phyloP scores from a whole-genome alignment of 2,888 invertebrate species.

The Meloe dianella region DNA sequence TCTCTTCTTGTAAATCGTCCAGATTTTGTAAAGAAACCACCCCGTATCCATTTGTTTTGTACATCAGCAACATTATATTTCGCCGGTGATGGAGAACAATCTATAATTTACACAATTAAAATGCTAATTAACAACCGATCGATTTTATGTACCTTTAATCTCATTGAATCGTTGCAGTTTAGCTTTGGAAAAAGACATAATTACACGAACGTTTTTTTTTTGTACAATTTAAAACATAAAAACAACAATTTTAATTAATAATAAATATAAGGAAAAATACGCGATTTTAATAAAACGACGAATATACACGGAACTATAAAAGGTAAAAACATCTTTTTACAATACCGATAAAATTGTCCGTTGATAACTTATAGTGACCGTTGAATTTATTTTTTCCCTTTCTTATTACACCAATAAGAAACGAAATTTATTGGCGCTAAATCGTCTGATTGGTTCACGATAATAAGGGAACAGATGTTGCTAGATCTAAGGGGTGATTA shows the following conservation, averaged over 20 bases:
- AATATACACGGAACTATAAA: not conserved
- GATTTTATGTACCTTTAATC: conserved; percentile 60
- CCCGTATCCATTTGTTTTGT: conserved; percentile 54
- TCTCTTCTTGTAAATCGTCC: conserved; percentile 55
- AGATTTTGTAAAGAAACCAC: conserved; percentile 56
- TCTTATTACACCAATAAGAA: not conserved
- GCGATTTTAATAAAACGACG: not conserved
- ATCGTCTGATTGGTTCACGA: not conserved
- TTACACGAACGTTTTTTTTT: no score
- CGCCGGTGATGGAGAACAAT: conserved; percentile 62
- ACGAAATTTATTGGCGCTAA: not conserved
- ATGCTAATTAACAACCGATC: no score
- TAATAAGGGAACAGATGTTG: conserved; percentile 1
- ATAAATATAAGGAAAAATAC: not conserved
- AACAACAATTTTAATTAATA: not conserved
- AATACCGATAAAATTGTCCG: not conserved
- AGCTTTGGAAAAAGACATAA: conserved; percentile 66
- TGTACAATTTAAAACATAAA: not conserved
- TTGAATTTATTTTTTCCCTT: not conserved
- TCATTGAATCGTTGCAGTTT: conserved; percentile 65
- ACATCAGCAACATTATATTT: conserved; percentile 60
- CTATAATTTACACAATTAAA: no score
- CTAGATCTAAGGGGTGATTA: not conserved
- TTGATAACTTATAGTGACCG: conserved; percentile 7
- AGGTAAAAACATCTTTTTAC: not conserved